Evolutionary conservation across 2,797 vertebrate genomes (phyloP).

Genomic region (Poeciliopsis infans): DNA sequence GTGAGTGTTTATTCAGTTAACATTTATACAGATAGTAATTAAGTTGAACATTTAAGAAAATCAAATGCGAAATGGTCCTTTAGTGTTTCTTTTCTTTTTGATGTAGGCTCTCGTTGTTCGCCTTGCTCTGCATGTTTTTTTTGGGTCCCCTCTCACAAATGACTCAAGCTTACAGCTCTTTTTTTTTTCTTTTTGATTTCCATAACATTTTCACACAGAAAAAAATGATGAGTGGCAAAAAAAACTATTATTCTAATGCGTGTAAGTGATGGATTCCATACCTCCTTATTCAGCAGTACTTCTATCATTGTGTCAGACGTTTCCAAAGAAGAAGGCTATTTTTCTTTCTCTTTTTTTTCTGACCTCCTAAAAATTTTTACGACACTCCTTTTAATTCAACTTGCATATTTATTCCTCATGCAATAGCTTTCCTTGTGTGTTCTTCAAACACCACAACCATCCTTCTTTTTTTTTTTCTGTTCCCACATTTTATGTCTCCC

Average conservation of each 20-base stretch:
- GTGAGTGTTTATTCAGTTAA: neutral
- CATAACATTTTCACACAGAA: neutral
- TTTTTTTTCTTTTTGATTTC: neutral
- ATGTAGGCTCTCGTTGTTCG: neutral
- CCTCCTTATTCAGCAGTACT: neutral
- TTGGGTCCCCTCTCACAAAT: neutral
- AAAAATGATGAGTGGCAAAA: neutral
- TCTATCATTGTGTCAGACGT: neutral
- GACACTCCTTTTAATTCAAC: neutral
- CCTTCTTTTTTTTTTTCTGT: constrained; percentile 9
- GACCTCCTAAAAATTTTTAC: constrained; percentile 4
- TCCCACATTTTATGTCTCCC: constrained; percentile 49
- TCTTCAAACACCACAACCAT: constrained; percentile 19
- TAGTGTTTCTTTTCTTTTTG: neutral
- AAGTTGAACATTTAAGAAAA: neutral
- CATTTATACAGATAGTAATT: neutral
- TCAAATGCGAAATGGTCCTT: neutral
- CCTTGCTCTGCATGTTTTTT: neutral
- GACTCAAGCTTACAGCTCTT: neutral
- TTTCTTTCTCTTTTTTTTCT: neutral
- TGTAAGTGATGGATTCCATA: neutral
- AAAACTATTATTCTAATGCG: neutral
- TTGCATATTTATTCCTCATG: neutral
- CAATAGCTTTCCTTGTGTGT: constrained; percentile 3
- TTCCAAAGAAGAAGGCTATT: neutral